Percentiles rank a stretch among this genome's conserved stretches.
phyloP scores from a whole-genome alignment of 2,113 vertebrate genomes.

The Coracopsis vasa region DNA sequence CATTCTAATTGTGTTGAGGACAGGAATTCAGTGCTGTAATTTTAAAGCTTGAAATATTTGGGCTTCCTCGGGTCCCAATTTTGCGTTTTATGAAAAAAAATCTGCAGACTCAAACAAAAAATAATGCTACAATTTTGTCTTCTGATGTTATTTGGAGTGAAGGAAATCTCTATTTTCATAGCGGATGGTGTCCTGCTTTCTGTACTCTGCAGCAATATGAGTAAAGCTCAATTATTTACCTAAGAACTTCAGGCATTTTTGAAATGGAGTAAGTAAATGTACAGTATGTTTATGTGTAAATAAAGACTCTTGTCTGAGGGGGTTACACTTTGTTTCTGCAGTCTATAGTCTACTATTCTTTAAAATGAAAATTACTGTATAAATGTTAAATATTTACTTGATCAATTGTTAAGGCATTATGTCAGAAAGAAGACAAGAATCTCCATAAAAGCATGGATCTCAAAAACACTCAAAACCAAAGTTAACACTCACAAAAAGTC shows the following conservation, averaged over 20 bases:
- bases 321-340: not conserved
- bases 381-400: not conserved
- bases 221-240: not conserved
- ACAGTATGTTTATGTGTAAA: not conserved
- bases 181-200: not conserved
- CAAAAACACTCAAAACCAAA: not conserved
- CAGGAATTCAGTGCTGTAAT: not conserved
- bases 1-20: not conserved
- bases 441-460: not conserved
- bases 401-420: not conserved
- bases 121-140: not conserved
- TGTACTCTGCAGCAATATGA: not conserved
- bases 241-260: not conserved
- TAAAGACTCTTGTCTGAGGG: not conserved
- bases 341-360: not conserved
- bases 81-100: not conserved
- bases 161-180: not conserved
- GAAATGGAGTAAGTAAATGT: not conserved
- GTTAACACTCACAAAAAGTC: not conserved
- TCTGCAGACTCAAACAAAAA: not conserved
- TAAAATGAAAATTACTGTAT: not conserved
- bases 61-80: not conserved
- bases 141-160: not conserved
- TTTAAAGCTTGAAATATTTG: not conserved
- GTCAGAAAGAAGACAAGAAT: not conserved